Evolutionary conservation across 2,797 vertebrate genomes (phyloP), one percentile per base, ranked within the genome.

Genomic region (Allobates femoralis): DNA sequence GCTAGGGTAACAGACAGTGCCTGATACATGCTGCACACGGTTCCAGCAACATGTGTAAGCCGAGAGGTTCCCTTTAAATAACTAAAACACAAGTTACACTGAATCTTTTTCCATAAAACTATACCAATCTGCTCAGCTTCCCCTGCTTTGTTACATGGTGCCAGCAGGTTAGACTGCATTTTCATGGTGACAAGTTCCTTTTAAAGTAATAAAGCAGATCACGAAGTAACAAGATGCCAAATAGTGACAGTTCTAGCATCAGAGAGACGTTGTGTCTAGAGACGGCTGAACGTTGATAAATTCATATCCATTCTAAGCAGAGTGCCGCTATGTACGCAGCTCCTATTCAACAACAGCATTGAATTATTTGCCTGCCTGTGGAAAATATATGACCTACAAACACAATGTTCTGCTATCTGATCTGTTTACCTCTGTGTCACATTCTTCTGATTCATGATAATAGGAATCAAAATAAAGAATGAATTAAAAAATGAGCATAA

Each of bases 381-480:
- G 28, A 32, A 77, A 56, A 55, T 56, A 11, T 34, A 77, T 77
- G 75, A 77, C 75, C 75, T 77, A 32, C 75, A 77, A 77, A 77
- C 11, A 30, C 3, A 21, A 23, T 19, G 15, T 16, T 77, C 75
- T 77, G 51, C 51, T 53, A 76, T 76, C 73, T 76, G 73, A 71
- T 41, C 34, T 71, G 67, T 71, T 74, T 74, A n/a, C 75, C 55
- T 78, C 69, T 50, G 23, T 74, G 69, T 14, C n/a, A n/a, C 41
- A 26, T n/a, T 74, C 23, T 74, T 46, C 46, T n/a, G 69, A 50
- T 74, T 50, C 26, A 74, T 74, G 41, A 50, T 50, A 26, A 74
- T 46, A 16, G 69, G 23, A 4, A 50, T 46, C 69, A 74, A 74
- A 73, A 50, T 16, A 50, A 74, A 74, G 69, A 74, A 50, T 46